Base-by-base conservation (phyloP, 2,888 invertebrate genomes). In the Tyria jacobaeae region DNA sequence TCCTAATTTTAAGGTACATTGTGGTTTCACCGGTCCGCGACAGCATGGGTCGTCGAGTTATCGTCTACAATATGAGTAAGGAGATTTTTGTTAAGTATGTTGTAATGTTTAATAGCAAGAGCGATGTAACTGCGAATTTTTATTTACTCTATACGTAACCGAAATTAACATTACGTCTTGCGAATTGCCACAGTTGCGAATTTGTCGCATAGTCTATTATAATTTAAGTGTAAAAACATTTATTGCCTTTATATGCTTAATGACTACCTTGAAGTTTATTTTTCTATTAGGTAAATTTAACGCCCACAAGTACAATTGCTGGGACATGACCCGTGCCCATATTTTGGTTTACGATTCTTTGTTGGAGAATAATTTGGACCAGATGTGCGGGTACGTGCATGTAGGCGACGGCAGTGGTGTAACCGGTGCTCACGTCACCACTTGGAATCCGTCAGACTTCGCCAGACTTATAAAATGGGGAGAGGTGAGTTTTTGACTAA, bases 11-110 rank as follows among this genome's bases (percentile, higher is more conserved):
- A 76, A 96, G 96, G 82, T 97, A 97, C 84, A 95, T 97, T 73
- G 96, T 96, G 77, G 96, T 95, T 25, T 96, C 97, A 57, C 97
- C 97, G 35, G 95, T 96, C 65, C 94, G 96, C 65, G 97, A 97
- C 88, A 93, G 91, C 74, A 88, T 94, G 76, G 97, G 97, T 55
- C 95, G 97, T 1, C 95, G 97, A 76, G 96, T 97, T 68, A 95
- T 97, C 79, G 94, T 97, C 64, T 94, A 94, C 75, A 90, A 94
- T 75, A 95, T 95, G 85, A 91, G 95, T 95, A 92, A 94, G 93
- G 83, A 70, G 68, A 61, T 76, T 75, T 76, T 76, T 77, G 53
- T 64, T 73, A 77, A 57, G 71, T 73, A 71, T 66, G 68, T 72
- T 57, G 56, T 63, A 68, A 57, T 52, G 27, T 55, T 59, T 63